Conservation (phyloP, 2,113 vertebrate species). For the Verasper variegatus region DNA sequence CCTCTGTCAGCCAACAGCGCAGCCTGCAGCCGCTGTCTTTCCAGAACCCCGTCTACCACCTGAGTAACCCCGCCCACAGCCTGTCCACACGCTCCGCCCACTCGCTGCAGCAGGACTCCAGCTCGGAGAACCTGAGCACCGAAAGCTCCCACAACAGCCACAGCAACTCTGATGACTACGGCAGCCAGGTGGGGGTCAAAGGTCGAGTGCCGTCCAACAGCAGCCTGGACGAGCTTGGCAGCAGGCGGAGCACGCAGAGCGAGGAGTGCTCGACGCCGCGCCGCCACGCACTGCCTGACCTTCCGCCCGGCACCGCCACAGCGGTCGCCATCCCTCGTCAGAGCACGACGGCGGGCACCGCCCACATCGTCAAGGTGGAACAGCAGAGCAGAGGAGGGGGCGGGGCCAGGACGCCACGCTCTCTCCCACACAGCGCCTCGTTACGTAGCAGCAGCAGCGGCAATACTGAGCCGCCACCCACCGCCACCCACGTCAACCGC, state of each 20-base stretch:
- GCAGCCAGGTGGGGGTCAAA: conserved; percentile 76
- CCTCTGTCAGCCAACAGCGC: conserved; percentile 88
- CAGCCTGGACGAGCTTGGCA: conserved; percentile 88
- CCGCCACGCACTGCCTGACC: conserved; percentile 36
- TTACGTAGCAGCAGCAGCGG: conserved; percentile 85
- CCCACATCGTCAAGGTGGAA: conserved; percentile 89
- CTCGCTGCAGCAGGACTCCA: conserved; percentile 84
- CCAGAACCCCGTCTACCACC: conserved; percentile 97
- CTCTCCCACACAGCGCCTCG: conserved; percentile 85
- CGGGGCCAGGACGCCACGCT: conserved; percentile 80
- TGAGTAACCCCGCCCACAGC: conserved; percentile 83
- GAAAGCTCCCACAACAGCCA: conserved; percentile 91
- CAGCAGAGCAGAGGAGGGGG: conserved; percentile 81
- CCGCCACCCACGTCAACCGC: conserved; percentile 62
- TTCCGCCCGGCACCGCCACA: conserved; percentile 62
- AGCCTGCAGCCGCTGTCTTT: conserved; percentile 92
- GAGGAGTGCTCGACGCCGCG: conserved; percentile 81
- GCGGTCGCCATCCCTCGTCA: conserved; percentile 88
- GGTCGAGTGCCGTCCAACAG: conserved; percentile 87
- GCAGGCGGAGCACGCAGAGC: conserved; percentile 85
- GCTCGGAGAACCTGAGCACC: conserved; percentile 93
- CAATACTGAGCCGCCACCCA: conserved; percentile 68
- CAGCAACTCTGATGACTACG: conserved; percentile 88
- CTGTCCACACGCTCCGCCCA: conserved; percentile 45
- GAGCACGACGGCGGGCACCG: conserved; percentile 86